Conservation (phyloP, 2,113 vertebrate species). For the Cardinalis cardinalis region DNA sequence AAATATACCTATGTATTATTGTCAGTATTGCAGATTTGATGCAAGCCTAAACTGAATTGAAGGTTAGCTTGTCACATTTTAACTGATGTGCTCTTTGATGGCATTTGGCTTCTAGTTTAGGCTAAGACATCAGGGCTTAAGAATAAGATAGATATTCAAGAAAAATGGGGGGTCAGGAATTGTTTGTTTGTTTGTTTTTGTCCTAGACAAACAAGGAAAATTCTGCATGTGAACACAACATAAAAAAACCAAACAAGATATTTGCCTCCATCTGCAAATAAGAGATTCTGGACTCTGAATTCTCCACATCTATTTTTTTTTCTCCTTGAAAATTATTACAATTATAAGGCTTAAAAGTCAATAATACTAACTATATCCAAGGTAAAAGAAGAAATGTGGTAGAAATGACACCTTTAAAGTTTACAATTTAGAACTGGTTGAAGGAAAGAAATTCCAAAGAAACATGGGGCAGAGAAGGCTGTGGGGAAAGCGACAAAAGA, state of each 20-base stretch:
- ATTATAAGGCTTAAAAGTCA: background rate
- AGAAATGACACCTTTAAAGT: background rate
- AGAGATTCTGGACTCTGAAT: background rate
- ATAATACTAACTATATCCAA: background rate
- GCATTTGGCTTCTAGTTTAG: background rate
- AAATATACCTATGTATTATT: background rate
- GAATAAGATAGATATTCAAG: background rate
- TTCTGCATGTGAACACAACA: background rate
- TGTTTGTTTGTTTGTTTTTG: background rate
- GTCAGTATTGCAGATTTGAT: background rate
- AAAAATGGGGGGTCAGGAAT: accelerated
- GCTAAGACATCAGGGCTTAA: background rate
- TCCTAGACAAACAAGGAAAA: background rate
- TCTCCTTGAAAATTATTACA: background rate
- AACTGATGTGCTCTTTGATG: background rate
- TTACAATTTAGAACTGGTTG: background rate
- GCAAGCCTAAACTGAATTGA: background rate
- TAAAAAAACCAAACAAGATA: background rate
- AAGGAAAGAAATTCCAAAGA: background rate
- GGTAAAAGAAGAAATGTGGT: background rate
- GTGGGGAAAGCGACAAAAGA: background rate
- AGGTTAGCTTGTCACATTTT: background rate
- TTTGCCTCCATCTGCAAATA: accelerated
- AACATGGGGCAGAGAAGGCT: background rate
- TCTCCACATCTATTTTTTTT: accelerated